Evolutionary conservation across 2,113 vertebrate species (phyloP).

Genomic region (Clarias batrachus): DNA sequence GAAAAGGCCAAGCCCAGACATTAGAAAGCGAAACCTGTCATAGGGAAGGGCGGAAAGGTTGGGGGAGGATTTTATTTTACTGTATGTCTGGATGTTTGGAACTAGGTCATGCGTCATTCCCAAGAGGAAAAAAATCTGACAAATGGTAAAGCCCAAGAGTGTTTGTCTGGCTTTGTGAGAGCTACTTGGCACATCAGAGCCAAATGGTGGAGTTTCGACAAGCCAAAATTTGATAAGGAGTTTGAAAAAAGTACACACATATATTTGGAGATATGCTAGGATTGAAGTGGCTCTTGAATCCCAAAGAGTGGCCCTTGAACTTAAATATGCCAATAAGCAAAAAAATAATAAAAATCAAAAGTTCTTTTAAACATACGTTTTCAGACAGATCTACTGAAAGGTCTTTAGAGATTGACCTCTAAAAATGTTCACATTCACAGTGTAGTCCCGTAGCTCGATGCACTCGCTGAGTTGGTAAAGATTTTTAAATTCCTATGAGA

Average conservation of each 20-base stretch:
- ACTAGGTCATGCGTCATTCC: constrained; percentile 26
- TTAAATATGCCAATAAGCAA: background rate
- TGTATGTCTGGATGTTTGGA: constrained; percentile 23
- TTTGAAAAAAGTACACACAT: background rate
- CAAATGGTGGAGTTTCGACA: background rate
- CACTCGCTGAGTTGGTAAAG: constrained; percentile 46
- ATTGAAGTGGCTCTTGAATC: constrained; percentile 18
- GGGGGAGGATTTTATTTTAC: background rate
- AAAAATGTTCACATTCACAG: constrained; percentile 8
- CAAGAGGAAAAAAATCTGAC: constrained; percentile 14
- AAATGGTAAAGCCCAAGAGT: background rate
- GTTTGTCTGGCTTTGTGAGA: background rate
- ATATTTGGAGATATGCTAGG: background rate
- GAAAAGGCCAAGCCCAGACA: background rate
- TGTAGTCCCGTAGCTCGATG: constrained; percentile 37
- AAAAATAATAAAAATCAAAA: background rate
- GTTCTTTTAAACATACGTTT: background rate
- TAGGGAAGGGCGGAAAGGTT: background rate
- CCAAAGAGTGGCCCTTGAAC: constrained; percentile 1
- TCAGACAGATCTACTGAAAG: background rate
- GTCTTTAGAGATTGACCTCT: background rate
- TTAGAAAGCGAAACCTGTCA: background rate
- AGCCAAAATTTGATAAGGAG: background rate
- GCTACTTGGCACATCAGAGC: constrained; percentile 2
- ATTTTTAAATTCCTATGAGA: constrained; percentile 20